phyloP scores from a whole-genome alignment of 2,113 vertebrate genomes.

The Pedionomus torquatus region DNA sequence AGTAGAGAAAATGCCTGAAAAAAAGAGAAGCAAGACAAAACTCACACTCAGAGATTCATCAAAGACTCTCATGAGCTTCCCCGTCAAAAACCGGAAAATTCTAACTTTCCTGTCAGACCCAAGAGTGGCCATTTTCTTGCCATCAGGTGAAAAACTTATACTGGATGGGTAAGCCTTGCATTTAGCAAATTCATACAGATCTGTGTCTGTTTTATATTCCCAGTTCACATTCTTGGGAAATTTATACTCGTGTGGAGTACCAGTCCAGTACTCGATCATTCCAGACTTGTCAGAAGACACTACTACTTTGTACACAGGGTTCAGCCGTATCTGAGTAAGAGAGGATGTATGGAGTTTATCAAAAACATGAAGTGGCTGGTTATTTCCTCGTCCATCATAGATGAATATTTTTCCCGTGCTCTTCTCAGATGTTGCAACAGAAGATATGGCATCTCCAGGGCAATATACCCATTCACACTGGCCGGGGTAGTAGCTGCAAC shows the following conservation, averaged over 20 bases:
- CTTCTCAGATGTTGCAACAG: constrained; percentile 95
- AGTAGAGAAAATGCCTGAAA: background rate
- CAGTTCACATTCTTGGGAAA: constrained; percentile 92
- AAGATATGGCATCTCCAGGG: constrained; percentile 93
- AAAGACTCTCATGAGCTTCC: constrained; percentile 95
- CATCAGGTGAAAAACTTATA: constrained; percentile 90
- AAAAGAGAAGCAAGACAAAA: constrained; percentile 20
- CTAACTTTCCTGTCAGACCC: constrained; percentile 94
- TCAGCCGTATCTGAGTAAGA: constrained; percentile 90
- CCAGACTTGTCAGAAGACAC: constrained; percentile 95
- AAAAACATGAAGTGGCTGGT: constrained; percentile 88
- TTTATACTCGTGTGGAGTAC: constrained; percentile 89
- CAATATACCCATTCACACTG: constrained; percentile 97
- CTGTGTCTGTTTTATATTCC: constrained; percentile 97
- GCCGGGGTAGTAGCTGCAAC: constrained; percentile 88
- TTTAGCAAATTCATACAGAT: constrained; percentile 97
- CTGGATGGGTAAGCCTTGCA: constrained; percentile 92
- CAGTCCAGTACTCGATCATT: constrained; percentile 99
- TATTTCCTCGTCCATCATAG: constrained; percentile 92
- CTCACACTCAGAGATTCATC: constrained; percentile 95
- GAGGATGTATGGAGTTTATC: constrained; percentile 90
- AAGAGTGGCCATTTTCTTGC: constrained; percentile 96
- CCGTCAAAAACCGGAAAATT: constrained; percentile 95
- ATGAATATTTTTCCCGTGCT: constrained; percentile 95
- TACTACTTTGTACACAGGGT: constrained; percentile 86